These are phyloP conservation scores for Chaetodon auriga DNA, from an alignment of 2,113 vertebrate genomes.

Conservation along the genomic window DNA sequence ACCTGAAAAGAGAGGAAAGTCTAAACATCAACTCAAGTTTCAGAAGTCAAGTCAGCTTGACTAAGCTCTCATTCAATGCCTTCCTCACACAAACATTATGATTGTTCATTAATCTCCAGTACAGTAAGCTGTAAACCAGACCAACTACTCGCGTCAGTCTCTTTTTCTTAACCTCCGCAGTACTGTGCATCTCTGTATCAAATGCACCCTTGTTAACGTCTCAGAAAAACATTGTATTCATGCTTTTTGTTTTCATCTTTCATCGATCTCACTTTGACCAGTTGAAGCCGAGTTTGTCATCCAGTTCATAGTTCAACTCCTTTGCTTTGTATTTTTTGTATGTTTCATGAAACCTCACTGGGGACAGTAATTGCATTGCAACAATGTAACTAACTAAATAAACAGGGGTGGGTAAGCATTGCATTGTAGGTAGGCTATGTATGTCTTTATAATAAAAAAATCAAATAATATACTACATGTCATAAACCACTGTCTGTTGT, in stretches of 20 bases:
- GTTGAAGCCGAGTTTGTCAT: conserved; percentile 33
- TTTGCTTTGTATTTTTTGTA: conserved; percentile 59
- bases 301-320: conserved; percentile 8
- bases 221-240: conserved; percentile 21
- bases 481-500: conserved; percentile 30
- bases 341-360: conserved; percentile 57
- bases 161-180: conserved; percentile 21
- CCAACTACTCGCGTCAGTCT: conserved; percentile 7
- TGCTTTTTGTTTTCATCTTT: conserved; percentile 36
- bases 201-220: conserved; percentile 16
- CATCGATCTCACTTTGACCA: conserved; percentile 33
- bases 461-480: conserved; percentile 42
- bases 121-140: conserved; percentile 44
- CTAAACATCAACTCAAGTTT: background rate
- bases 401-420: conserved; percentile 22
- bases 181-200: conserved; percentile 34
- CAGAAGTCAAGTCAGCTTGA: background rate
- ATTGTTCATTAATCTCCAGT: conserved; percentile 51
- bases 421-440: conserved; percentile 53
- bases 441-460: conserved; percentile 70
- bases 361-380: conserved; percentile 72
- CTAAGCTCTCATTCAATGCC: conserved; percentile 37
- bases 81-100: conserved; percentile 41
- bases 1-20: background rate
- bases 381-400: conserved; percentile 69